These are phyloP conservation scores for Eustalomyia histrio DNA, from an alignment of 2,888 invertebrate species.

Conservation along the genomic window DNA sequence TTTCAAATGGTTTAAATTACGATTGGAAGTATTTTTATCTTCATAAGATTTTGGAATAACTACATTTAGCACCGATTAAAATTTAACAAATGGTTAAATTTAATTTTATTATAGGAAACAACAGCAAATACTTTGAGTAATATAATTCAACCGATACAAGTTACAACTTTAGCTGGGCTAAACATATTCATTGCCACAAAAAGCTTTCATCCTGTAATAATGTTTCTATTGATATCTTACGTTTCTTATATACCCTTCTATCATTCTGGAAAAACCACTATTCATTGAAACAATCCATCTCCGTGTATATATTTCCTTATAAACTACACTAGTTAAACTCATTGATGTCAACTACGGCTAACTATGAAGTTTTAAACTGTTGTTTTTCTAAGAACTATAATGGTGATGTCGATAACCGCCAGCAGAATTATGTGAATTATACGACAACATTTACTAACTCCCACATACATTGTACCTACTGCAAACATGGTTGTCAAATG, in stretches of 20 bases:
- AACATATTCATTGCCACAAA: too few relatives aligned
- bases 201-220: background rate
- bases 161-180: background rate
- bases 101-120: too few relatives aligned
- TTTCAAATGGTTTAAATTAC: too few relatives aligned
- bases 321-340: background rate
- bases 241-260: constrained; percentile 10
- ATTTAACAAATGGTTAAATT: too few relatives aligned
- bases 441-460: constrained; percentile 38
- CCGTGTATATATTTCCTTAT: background rate
- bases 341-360: constrained; percentile 24
- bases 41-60: too few relatives aligned
- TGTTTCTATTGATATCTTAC: constrained; percentile 28
- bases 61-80: too few relatives aligned
- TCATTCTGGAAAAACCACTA: constrained; percentile 8
- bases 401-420: constrained; percentile 56
- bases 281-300: constrained; percentile 7
- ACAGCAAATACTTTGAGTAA: too few relatives aligned
- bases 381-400: constrained; percentile 16
- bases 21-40: too few relatives aligned
- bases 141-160: too few relatives aligned
- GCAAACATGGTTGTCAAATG: constrained; percentile 25
- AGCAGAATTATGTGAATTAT: constrained; percentile 60
- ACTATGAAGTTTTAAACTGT: constrained; percentile 43
- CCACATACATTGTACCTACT: background rate